Conservation (phyloP, 2,797 vertebrate species). For the Crypturellus tataupa region DNA sequence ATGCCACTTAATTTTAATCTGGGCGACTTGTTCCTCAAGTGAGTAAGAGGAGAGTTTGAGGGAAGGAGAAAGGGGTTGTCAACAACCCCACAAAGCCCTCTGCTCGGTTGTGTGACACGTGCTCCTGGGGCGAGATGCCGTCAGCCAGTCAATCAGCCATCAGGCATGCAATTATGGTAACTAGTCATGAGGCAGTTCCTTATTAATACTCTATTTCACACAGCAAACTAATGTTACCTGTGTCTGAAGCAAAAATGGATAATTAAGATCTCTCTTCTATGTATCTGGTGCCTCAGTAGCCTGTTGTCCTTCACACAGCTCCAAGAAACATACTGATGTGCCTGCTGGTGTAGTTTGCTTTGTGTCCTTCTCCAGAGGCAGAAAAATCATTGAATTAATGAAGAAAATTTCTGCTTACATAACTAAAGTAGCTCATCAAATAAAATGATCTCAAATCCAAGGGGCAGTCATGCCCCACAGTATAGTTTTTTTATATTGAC, state of each 20-base stretch:
- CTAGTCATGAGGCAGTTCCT: constrained; percentile 13
- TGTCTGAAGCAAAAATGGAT: neutral
- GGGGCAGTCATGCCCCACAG: neutral
- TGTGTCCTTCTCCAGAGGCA: neutral
- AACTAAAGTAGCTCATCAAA: neutral
- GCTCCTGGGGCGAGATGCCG: neutral
- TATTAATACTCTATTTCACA: constrained; percentile 13
- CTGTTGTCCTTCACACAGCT: neutral
- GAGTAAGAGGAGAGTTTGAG: constrained; percentile 11
- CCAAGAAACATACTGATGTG: neutral
- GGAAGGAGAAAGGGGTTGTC: constrained; percentile 53
- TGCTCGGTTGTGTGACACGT: constrained; percentile 23
- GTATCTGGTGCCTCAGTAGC: neutral
- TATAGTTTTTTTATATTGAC: neutral
- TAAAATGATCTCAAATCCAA: neutral
- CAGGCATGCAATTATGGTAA: constrained; percentile 48
- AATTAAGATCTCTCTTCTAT: neutral
- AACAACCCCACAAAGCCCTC: constrained; percentile 26
- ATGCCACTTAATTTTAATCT: constrained; percentile 33
- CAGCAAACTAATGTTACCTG: neutral
- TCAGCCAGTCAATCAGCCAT: constrained; percentile 28
- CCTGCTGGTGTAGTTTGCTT: neutral
- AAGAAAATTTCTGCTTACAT: neutral
- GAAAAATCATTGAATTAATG: neutral
- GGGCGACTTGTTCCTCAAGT: neutral